These are phyloP conservation scores for Coregonus ussuriensis DNA, from an alignment of 2,797 vertebrate genomes.

Conservation along the genomic window DNA sequence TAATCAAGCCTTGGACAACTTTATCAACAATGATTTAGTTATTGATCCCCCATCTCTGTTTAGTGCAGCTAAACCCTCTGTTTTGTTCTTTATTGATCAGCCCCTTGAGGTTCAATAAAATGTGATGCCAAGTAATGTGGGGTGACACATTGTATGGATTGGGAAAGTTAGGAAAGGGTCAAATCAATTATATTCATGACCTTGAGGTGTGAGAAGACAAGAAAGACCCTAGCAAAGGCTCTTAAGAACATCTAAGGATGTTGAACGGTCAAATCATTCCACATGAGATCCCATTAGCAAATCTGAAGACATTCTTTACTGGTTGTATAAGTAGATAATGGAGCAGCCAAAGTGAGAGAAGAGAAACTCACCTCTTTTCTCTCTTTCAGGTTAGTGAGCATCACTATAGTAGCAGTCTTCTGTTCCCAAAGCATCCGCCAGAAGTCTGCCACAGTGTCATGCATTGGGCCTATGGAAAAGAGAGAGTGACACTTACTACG, in stretches of 20 bases:
- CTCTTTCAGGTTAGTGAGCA: constrained; percentile 96
- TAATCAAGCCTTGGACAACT: constrained; percentile 72
- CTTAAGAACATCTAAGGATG: constrained; percentile 24
- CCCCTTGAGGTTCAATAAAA: constrained; percentile 68
- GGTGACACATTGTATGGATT: constrained; percentile 64
- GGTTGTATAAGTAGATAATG: neutral
- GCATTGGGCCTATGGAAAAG: constrained; percentile 85
- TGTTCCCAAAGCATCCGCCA: constrained; percentile 99
- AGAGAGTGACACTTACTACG: neutral
- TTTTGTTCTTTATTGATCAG: constrained; percentile 74
- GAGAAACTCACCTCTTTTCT: constrained; percentile 86
- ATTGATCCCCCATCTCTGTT: constrained; percentile 72
- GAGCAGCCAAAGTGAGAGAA: too few species aligned
- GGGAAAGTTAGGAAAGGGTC: constrained; percentile 50
- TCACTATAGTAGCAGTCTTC: constrained; percentile 89
- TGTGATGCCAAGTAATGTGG: constrained; percentile 67
- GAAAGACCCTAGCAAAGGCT: constrained; percentile 29
- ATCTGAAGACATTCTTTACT: neutral
- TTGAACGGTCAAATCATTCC: too few species aligned
- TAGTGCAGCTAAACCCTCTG: constrained; percentile 65
- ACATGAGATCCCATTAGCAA: neutral
- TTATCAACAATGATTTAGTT: constrained; percentile 78
- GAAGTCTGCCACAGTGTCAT: constrained; percentile 91
- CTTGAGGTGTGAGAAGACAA: constrained; percentile 59
- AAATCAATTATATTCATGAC: constrained; percentile 67